Conservation (phyloP, 30 jellyfish, hydroid and myxozoan species). For the Chironex yamaguchii region DNA sequence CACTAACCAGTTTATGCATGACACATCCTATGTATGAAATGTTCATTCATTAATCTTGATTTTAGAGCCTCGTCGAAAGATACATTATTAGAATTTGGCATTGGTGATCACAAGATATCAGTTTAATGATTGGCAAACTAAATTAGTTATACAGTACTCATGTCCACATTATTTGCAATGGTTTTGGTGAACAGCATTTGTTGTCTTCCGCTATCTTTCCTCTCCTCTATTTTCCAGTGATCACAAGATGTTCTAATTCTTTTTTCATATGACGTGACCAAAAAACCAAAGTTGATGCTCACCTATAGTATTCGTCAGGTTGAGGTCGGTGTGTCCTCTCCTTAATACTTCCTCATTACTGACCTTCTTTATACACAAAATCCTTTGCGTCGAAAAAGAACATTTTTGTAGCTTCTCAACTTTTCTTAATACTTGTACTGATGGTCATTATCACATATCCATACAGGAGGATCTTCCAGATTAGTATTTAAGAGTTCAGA, state of each 20-base stretch:
- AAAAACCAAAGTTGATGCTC: too few species aligned
- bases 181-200: not conserved
- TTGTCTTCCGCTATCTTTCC: not conserved
- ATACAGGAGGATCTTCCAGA: not conserved
- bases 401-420: not conserved
- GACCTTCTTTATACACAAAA: not conserved
- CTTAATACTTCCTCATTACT: not conserved
- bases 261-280: not conserved
- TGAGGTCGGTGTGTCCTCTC: not conserved
- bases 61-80: not conserved
- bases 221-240: not conserved
- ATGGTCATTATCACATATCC: not conserved
- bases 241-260: not conserved
- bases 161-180: not conserved
- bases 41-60: too few species aligned
- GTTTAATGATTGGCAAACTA: not conserved
- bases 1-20: too few species aligned
- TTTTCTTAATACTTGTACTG: not conserved
- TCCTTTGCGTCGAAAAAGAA: not conserved
- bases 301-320: not conserved
- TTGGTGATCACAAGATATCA: not conserved
- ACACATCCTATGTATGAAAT: too few species aligned
- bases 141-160: not conserved
- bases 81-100: not conserved
- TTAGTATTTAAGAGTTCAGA: not conserved